phyloP scores from a whole-genome alignment of 2,113 vertebrate species.

The Xenus cinereus region DNA sequence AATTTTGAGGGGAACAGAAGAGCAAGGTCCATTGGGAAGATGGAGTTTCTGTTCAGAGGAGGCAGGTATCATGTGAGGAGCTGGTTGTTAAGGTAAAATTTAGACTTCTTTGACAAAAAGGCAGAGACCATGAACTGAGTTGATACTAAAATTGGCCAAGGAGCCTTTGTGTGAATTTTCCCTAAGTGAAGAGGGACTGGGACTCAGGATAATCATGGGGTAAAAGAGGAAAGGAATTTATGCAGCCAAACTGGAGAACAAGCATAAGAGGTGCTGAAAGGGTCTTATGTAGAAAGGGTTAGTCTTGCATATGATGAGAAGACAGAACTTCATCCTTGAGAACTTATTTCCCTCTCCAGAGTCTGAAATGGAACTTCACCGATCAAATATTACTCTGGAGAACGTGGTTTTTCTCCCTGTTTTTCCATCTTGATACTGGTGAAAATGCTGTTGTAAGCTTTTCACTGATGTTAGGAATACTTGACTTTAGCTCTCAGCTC shows the following conservation, averaged over 20 bases:
- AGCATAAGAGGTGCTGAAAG: neutral
- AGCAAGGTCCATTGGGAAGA: neutral
- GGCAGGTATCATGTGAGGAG: neutral
- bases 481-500: neutral
- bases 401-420: fast-evolving
- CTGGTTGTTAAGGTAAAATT: neutral
- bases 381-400: neutral
- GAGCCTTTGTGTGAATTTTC: neutral
- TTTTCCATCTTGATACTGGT: neutral
- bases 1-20: neutral
- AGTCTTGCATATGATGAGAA: neutral
- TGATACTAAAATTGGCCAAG: neutral
- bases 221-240: neutral
- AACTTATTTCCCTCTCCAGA: neutral
- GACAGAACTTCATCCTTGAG: neutral
- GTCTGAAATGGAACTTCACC: neutral
- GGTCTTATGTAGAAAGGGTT: neutral
- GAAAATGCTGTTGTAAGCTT: neutral
- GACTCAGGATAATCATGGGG: neutral
- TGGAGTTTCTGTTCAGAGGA: neutral
- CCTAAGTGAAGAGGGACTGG: neutral
- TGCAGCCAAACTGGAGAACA: neutral
- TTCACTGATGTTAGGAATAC: neutral
- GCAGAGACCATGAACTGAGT: neutral
- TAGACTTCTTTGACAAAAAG: neutral